A percentile compares a stretch with the other conserved stretches of the same genome.
phyloP scores from a whole-genome alignment of 1,140 invertebrate genomes.

The Drosophila tani region DNA sequence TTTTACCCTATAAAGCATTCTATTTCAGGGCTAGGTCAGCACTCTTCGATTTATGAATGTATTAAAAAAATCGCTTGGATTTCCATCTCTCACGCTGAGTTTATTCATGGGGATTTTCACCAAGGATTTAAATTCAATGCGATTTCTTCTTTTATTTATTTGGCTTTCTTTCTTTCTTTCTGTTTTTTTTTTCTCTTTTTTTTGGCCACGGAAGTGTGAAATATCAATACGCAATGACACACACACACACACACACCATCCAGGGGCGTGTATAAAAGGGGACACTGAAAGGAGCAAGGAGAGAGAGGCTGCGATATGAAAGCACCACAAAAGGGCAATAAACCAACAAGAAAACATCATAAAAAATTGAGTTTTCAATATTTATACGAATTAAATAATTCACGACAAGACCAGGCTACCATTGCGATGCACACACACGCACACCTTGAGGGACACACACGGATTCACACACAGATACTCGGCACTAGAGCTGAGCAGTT shows the following conservation, averaged over 20 bases:
- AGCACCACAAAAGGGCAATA: constrained; percentile 77
- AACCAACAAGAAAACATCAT: constrained; percentile 78
- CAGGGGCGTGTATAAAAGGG: background rate
- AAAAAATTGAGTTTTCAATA: constrained; percentile 82
- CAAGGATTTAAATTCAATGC: constrained; percentile 42
- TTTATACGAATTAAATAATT: constrained; percentile 83
- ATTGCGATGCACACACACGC: background rate
- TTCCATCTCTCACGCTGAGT: constrained; percentile 4
- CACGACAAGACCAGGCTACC: constrained; percentile 34
- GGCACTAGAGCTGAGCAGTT: background rate
- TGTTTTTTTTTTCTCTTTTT: background rate
- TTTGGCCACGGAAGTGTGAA: constrained; percentile 39
- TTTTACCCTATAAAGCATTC: too few relatives aligned
- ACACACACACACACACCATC: constrained; percentile 1
- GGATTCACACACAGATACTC: background rate
- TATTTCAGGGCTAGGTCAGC: background rate
- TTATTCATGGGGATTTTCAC: constrained; percentile 29
- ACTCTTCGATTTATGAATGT: background rate
- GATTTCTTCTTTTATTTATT: constrained; percentile 3
- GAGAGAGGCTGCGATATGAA: constrained; percentile 54
- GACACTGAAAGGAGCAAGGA: constrained; percentile 12
- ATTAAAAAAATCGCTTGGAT: constrained; percentile 1
- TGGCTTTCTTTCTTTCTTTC: background rate
- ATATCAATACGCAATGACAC: constrained; percentile 41
- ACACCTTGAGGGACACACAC: background rate